Conservation (phyloP, 2,797 vertebrate genomes). For the Poeciliopsis presidionis region DNA sequence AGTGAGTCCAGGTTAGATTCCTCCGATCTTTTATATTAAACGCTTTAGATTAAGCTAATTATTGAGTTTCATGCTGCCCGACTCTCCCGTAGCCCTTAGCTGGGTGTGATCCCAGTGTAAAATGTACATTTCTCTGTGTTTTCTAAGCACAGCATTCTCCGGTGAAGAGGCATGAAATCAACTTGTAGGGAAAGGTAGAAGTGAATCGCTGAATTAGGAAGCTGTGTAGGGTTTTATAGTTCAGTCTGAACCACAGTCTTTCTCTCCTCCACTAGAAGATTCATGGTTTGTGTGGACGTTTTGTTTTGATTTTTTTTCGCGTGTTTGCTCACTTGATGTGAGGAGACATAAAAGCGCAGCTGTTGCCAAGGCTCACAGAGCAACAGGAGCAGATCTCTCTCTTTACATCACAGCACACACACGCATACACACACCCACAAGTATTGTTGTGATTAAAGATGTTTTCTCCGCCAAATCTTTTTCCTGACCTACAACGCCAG, state of each 20-base stretch:
- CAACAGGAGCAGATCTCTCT: conserved; percentile 42
- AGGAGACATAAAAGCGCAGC: conserved; percentile 74
- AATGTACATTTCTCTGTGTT: background rate
- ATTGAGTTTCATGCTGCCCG: too few relatives aligned
- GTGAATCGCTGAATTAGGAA: background rate
- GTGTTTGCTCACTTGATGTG: conserved; percentile 11
- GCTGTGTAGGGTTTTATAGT: conserved; percentile 11
- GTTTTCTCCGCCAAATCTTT: conserved; percentile 20
- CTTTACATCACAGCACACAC: conserved; percentile 41
- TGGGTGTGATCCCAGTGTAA: background rate
- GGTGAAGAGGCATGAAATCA: background rate
- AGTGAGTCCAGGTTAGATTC: too few relatives aligned
- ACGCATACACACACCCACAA: conserved; percentile 14
- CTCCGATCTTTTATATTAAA: background rate
- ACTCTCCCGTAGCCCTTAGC: background rate
- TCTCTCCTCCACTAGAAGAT: conserved; percentile 14
- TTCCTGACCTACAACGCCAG: background rate
- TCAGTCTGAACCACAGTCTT: conserved; percentile 6
- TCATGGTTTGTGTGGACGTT: background rate
- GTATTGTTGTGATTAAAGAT: conserved; percentile 37
- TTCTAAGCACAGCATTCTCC: background rate
- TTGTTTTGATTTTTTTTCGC: background rate
- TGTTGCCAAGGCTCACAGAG: conserved; percentile 67
- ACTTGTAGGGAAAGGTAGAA: background rate
- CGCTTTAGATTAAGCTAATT: background rate